Percentiles rank a stretch among this genome's conserved stretches.
These are phyloP conservation scores for Pomacea canaliculata DNA, from an alignment of 2,888 invertebrate species.

Conservation along the genomic window DNA sequence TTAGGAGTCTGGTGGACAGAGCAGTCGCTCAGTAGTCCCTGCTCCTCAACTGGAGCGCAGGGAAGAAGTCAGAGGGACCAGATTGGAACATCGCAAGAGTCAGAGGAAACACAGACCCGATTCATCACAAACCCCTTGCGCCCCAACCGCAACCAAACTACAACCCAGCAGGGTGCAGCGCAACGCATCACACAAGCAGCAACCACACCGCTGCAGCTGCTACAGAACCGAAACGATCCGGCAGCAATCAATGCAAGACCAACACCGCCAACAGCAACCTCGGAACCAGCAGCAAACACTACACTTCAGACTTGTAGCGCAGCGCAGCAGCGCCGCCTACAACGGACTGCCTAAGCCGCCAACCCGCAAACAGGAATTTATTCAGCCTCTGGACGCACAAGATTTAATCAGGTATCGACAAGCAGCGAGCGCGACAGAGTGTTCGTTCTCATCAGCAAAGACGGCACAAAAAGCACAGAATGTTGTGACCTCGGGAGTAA, in stretches of 20 bases:
- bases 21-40: not conserved
- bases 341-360: not conserved
- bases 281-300: not conserved
- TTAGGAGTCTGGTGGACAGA: not conserved
- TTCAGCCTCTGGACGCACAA: not conserved
- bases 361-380: not conserved
- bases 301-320: no score
- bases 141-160: not conserved
- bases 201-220: not conserved
- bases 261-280: not conserved
- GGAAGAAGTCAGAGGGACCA: not conserved
- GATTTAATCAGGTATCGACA: not conserved
- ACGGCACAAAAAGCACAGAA: not conserved
- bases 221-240: not conserved
- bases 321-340: not conserved
- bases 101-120: no score
- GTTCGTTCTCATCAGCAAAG: not conserved
- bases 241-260: not conserved
- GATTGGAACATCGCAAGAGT: no score
- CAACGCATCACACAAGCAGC: not conserved
- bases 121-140: no score
- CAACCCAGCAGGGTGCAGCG: slow-evolving; percentile 10
- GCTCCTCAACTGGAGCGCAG: not conserved
- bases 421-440: not conserved
- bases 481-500: no score